These are phyloP conservation scores for Diprion similis DNA, from an alignment of 1,140 invertebrate species.

Conservation along the genomic window DNA sequence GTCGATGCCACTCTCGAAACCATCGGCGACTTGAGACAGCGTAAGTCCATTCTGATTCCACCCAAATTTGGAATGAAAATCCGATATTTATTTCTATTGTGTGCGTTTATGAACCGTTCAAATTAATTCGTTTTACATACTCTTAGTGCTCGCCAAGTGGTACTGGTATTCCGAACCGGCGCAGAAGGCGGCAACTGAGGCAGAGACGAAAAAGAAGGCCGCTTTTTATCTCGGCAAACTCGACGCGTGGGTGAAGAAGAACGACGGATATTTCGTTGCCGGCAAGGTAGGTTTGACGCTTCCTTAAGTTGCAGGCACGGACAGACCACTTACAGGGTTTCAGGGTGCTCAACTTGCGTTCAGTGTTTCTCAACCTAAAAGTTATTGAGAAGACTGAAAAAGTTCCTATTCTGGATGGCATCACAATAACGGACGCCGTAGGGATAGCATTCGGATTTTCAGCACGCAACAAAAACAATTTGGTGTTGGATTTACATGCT, in stretches of 20 bases:
- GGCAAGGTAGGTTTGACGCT: constrained; percentile 35
- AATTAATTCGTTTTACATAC: neutral
- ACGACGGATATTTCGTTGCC: constrained; percentile 51
- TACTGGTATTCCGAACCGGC: constrained; percentile 32
- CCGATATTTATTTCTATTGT: neutral
- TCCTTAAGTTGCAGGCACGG: too few species aligned
- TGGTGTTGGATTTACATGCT: too few species aligned
- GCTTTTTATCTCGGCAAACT: constrained; percentile 46
- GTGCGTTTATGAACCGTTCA: constrained; percentile 21
- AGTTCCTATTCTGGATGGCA: neutral
- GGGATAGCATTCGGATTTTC: constrained; percentile 28
- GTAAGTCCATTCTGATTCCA: constrained; percentile 33
- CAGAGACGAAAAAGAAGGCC: neutral
- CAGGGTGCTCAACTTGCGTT: too few species aligned
- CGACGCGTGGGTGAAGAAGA: constrained; percentile 46
- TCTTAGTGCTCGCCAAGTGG: neutral
- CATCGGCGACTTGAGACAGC: constrained; percentile 41
- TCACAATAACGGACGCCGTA: neutral
- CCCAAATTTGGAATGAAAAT: neutral
- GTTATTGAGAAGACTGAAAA: too few species aligned
- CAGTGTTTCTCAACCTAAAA: too few species aligned
- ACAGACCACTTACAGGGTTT: neutral
- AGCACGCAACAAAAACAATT: neutral
- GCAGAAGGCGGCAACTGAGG: constrained; percentile 34
- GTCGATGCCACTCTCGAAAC: constrained; percentile 44